These are phyloP conservation scores for Doris montereyensis DNA, from an alignment of 2,888 invertebrate genomes.

Conservation along the genomic window DNA sequence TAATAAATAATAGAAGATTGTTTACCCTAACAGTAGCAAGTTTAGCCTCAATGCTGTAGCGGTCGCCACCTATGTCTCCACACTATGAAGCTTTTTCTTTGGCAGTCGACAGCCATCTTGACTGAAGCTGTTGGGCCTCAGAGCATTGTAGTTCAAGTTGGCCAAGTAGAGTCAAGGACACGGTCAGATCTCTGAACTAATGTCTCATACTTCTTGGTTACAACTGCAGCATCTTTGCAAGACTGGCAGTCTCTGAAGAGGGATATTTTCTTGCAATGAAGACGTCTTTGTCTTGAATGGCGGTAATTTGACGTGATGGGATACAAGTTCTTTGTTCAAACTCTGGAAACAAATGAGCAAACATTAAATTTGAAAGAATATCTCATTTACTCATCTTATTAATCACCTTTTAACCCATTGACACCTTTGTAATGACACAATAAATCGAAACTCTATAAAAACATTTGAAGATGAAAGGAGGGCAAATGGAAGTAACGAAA, in stretches of 20 bases:
- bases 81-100: constrained; percentile 94
- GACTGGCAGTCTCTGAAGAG: constrained; percentile 65
- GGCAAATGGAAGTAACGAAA: background rate
- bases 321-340: constrained; percentile 81
- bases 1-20: background rate
- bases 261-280: no score
- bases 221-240: constrained; percentile 64
- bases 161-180: constrained; percentile 77
- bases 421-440: no score
- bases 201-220: constrained; percentile 78
- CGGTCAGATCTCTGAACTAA: constrained; percentile 86
- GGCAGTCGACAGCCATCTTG: constrained; percentile 84
- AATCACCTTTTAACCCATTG: no score
- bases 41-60: constrained; percentile 93
- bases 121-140: constrained; percentile 86
- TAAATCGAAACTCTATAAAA: no score
- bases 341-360: constrained; percentile 57
- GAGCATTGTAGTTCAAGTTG: constrained; percentile 90
- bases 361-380: no score
- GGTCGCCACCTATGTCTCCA: constrained; percentile 84
- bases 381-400: no score
- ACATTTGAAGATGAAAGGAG: background rate
- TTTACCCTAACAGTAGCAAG: constrained; percentile 76
- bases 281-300: constrained; percentile 82
- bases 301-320: constrained; percentile 83